Conservation (phyloP, 2,113 vertebrate genomes). For the Plecturocebus donacophilus region DNA sequence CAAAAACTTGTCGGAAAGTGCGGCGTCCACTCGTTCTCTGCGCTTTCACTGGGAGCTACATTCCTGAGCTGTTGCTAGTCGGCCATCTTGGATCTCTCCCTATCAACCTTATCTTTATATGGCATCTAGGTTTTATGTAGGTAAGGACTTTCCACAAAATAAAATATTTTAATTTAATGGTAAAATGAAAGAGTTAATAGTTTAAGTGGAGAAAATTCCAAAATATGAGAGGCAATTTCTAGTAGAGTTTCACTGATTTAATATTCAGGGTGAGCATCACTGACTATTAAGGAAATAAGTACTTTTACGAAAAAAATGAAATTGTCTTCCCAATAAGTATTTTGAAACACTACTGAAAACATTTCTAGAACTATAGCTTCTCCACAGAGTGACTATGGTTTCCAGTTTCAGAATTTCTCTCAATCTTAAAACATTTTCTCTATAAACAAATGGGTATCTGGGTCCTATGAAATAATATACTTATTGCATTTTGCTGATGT, state of each 20-base stretch:
- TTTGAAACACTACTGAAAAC: not conserved
- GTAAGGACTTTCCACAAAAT: not conserved
- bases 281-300: not conserved
- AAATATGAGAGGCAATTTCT: not conserved
- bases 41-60: too few relatives aligned
- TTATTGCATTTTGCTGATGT: not conserved
- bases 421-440: conserved; percentile 7
- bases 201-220: not conserved
- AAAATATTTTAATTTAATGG: conserved; percentile 19
- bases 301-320: conserved; percentile 28
- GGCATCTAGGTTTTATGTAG: not conserved
- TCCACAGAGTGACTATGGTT: not conserved
- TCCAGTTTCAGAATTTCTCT: conserved; percentile 37
- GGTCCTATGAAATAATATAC: not conserved
- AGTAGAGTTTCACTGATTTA: not conserved
- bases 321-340: not conserved
- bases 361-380: not conserved
- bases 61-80: too few relatives aligned
- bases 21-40: too few relatives aligned
- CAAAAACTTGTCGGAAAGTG: too few relatives aligned
- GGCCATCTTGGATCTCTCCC: too few relatives aligned
- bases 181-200: conserved; percentile 11
- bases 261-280: not conserved
- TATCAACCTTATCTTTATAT: conserved; percentile 48
- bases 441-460: not conserved